These are phyloP conservation scores for Connochaetes taurinus DNA, from an alignment of 2,113 vertebrate genomes.

Conservation along the genomic window DNA sequence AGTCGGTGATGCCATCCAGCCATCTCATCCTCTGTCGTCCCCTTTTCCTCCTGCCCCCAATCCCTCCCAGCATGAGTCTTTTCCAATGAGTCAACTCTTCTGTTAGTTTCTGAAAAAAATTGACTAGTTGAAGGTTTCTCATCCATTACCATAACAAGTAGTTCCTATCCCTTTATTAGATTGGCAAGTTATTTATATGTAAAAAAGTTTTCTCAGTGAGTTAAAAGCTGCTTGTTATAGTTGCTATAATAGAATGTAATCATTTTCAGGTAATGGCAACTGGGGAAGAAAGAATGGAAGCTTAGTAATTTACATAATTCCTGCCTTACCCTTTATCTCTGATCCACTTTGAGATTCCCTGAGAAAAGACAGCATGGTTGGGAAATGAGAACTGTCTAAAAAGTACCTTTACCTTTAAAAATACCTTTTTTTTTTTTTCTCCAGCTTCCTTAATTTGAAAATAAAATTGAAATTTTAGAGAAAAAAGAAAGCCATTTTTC, in stretches of 20 bases:
- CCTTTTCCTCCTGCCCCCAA: too few species aligned
- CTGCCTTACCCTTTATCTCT: neutral
- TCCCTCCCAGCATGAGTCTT: too few species aligned
- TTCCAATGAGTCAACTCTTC: too few species aligned
- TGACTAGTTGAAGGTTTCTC: neutral
- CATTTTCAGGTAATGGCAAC: neutral
- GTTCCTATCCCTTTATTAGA: neutral
- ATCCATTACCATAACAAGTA: neutral
- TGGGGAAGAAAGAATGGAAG: neutral
- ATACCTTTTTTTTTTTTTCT: neutral
- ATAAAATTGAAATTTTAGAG: constrained; percentile 23
- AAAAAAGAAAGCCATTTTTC: neutral
- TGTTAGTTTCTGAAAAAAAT: neutral
- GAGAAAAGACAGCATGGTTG: neutral
- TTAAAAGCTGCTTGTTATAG: constrained; percentile 29
- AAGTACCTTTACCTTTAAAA: neutral
- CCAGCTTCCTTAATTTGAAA: neutral
- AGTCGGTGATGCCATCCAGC: too few species aligned
- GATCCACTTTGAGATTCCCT: neutral
- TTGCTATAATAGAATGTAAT: constrained; percentile 19
- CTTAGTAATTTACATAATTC: neutral
- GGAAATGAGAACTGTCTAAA: neutral
- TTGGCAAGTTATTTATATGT: neutral
- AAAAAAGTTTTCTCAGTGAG: neutral
- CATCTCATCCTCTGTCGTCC: too few species aligned